Conservation (phyloP, 35 echinoderm and acorn worm species). For the Heliocidaris tuberculata region DNA sequence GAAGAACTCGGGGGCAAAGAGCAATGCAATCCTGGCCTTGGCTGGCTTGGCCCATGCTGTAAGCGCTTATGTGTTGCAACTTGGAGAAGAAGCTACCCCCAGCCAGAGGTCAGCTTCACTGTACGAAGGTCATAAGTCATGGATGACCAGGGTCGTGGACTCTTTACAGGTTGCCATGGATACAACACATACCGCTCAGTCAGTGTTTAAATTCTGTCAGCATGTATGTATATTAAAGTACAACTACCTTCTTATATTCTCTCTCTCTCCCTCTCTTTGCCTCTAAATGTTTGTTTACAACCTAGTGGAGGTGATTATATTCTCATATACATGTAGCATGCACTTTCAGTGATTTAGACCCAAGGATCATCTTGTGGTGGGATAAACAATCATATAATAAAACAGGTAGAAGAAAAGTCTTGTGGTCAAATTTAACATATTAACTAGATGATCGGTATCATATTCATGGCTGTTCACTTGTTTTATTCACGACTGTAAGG, state of each 20-base stretch:
- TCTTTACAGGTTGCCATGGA: constrained; percentile 32
- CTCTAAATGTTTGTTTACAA: no score
- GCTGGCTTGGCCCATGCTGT: constrained; percentile 21
- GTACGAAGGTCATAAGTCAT: constrained; percentile 23
- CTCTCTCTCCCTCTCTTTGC: neutral
- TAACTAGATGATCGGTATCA: no score
- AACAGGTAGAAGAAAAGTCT: no score
- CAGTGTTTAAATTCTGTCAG: neutral
- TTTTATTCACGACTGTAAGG: no score
- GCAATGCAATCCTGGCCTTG: constrained; percentile 25
- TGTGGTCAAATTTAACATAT: no score
- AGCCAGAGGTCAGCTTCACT: constrained; percentile 31
- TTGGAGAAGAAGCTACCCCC: neutral
- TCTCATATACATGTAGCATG: no score
- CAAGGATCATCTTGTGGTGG: no score
- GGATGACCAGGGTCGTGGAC: neutral
- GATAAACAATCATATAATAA: no score
- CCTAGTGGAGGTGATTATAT: no score
- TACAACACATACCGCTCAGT: neutral
- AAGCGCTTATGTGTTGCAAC: neutral
- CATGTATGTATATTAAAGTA: neutral
- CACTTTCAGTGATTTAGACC: no score
- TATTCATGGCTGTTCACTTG: no score
- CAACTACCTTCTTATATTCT: no score
- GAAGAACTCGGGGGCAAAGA: neutral